Conservation (phyloP, 2,888 invertebrate species). For the Matsumyia berberina region DNA sequence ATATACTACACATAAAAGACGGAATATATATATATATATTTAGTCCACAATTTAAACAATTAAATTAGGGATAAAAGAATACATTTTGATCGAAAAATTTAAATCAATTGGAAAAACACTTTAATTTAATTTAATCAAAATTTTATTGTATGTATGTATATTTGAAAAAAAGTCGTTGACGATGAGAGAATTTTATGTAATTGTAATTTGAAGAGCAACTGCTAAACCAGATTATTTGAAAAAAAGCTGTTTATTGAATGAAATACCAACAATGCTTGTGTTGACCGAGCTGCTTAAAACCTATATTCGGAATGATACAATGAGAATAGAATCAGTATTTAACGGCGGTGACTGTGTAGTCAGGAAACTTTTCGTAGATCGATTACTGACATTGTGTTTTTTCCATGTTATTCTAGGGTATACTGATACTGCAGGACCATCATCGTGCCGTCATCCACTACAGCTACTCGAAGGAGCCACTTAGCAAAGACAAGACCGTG, state of each 20-base stretch:
- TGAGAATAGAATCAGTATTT: constrained; percentile 72
- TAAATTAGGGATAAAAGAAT: not conserved
- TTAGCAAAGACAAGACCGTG: constrained; percentile 84
- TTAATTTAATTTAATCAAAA: not conserved
- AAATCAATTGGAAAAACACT: not conserved
- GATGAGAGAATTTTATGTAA: constrained; percentile 16
- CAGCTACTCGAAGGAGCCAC: constrained; percentile 88
- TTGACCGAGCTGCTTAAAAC: constrained; percentile 74
- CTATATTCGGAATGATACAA: constrained; percentile 70
- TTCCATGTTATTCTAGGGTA: constrained; percentile 87
- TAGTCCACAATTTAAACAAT: not conserved
- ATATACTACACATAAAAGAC: constrained; percentile 25
- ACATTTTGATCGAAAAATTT: not conserved
- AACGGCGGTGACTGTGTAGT: constrained; percentile 79
- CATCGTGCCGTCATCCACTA: constrained; percentile 90
- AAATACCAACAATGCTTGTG: constrained; percentile 70
- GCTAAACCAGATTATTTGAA: constrained; percentile 73
- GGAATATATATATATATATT: not conserved
- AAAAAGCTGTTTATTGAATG: constrained; percentile 58
- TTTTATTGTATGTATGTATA: not conserved
- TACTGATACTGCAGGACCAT: constrained; percentile 89
- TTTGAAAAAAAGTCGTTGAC: not conserved
- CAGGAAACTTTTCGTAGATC: constrained; percentile 73
- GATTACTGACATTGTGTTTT: constrained; percentile 78
- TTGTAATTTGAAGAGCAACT: constrained; percentile 61